Base-by-base conservation (phyloP, 2,113 vertebrate genomes). In the Passerina amoena region DNA sequence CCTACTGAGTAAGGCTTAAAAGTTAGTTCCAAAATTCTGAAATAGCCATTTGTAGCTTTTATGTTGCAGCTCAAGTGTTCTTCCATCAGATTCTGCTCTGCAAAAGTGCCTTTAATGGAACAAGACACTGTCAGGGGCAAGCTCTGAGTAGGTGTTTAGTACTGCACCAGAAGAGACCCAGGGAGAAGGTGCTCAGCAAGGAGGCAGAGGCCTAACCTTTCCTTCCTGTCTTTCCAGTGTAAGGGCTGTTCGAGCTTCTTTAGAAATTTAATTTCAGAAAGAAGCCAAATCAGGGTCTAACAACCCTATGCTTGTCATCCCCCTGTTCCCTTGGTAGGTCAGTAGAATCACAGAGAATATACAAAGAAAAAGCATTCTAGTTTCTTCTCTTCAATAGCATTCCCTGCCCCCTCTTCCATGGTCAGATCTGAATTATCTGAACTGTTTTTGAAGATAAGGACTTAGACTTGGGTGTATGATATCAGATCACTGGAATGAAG, bases 31-130 rank as follows among this genome's bases (percentile, higher is more conserved):
- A 88, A 54, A 50, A 14, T 47, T 65, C 70, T 90, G 57, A 79
- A 91, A 69, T 10, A 94, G 30, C 42, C 35, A 77, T 94, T 82
- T 82, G 11, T 63, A 72, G 66, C 84, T 96, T 88, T 96, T 90
- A 92, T 45, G 63, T 59, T 77, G 42, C 44, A 85, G 25, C 42
- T 82, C 24, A 76, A 38, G 4, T 40, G 57, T 64, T 61, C 59
- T 86, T 91, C 38, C 82, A 70, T 77, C 70, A 85, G 53, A 35
- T n/a, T 47, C 47, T 73, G 78, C 33, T 90, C 94, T 63, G 54
- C 23, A 86, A 88, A 95, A 96, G 59, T 73, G 42, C 20, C 38
- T 51, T 80, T 96, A 95, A 96, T 96, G 91, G 85, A 88, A 56
- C 17, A 54, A 38, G 75, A n/a, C 42, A 13, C 10, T 56, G 27